phyloP scores from a whole-genome alignment of 2,113 vertebrate genomes.

The Megalops atlanticus region DNA sequence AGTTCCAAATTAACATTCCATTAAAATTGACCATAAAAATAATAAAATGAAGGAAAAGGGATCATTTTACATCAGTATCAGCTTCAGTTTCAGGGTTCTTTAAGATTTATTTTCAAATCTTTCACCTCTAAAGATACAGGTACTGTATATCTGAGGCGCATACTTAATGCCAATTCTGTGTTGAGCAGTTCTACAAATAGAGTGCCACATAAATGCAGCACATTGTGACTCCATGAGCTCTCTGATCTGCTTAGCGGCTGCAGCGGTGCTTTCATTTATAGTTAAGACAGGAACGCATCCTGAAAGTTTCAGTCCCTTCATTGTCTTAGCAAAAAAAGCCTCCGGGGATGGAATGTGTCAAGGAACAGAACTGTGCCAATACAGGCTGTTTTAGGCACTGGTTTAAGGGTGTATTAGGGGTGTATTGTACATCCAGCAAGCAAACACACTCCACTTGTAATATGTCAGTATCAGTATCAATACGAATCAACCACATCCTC shows the following conservation, averaged over 20 bases:
- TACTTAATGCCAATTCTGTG: not conserved
- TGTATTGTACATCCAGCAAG: not conserved
- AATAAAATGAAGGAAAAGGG: not conserved
- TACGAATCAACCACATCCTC: not conserved
- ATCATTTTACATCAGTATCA: not conserved
- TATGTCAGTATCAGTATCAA: no score
- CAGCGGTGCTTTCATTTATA: not conserved
- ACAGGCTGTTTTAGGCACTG: slow-evolving; percentile 20
- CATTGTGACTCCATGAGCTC: not conserved
- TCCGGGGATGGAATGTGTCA: not conserved
- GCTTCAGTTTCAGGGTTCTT: no score
- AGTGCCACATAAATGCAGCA: slow-evolving; percentile 23
- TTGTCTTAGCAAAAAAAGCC: not conserved
- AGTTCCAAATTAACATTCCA: not conserved
- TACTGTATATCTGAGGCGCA: not conserved
- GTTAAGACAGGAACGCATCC: not conserved
- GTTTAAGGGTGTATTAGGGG: not conserved
- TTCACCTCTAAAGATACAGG: not conserved
- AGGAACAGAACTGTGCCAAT: not conserved
- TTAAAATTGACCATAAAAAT: not conserved
- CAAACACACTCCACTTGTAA: not conserved
- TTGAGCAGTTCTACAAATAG: not conserved
- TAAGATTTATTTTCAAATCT: not conserved
- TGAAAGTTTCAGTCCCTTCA: not conserved
- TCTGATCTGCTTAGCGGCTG: slow-evolving; percentile 1